These are phyloP conservation scores for Sesamia inferens DNA, from an alignment of 2,888 invertebrate species.

Conservation along the genomic window DNA sequence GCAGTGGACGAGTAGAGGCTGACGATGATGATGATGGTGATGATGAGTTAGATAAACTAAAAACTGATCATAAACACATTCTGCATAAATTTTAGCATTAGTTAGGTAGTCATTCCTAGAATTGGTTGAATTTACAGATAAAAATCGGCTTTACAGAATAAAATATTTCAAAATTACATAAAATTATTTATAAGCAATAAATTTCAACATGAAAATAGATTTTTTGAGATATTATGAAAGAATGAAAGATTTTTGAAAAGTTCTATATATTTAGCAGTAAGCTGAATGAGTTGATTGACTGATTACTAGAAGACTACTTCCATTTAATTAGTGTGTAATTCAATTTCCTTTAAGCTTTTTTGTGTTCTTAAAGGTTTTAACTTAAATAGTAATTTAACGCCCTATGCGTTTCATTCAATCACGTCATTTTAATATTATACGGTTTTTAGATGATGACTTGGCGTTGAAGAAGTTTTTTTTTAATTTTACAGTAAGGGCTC, in stretches of 20 bases:
- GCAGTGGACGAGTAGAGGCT: too few species aligned
- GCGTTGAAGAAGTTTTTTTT: neutral
- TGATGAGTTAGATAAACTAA: too few species aligned
- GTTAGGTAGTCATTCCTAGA: too few species aligned
- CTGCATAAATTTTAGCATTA: too few species aligned
- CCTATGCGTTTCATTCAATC: constrained; percentile 33
- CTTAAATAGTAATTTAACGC: constrained; percentile 53
- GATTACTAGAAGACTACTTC: neutral
- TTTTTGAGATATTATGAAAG: too few species aligned
- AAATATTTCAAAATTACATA: too few species aligned
- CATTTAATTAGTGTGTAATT: constrained; percentile 49
- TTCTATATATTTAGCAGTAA: neutral
- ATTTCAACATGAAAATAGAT: too few species aligned
- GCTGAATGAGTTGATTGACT: neutral
- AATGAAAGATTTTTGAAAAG: too few species aligned
- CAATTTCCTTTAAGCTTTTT: constrained; percentile 53
- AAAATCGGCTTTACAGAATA: too few species aligned
- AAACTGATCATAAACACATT: too few species aligned
- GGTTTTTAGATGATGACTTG: constrained; percentile 21
- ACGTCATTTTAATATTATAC: constrained; percentile 37
- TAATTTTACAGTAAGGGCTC: neutral
- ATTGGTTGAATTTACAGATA: too few species aligned
- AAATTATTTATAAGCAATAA: neutral
- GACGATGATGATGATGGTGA: too few species aligned
- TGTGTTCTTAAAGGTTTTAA: neutral